Base-by-base conservation (phyloP, 2,797 vertebrate genomes). In the Muraenolepis orangiensis region DNA sequence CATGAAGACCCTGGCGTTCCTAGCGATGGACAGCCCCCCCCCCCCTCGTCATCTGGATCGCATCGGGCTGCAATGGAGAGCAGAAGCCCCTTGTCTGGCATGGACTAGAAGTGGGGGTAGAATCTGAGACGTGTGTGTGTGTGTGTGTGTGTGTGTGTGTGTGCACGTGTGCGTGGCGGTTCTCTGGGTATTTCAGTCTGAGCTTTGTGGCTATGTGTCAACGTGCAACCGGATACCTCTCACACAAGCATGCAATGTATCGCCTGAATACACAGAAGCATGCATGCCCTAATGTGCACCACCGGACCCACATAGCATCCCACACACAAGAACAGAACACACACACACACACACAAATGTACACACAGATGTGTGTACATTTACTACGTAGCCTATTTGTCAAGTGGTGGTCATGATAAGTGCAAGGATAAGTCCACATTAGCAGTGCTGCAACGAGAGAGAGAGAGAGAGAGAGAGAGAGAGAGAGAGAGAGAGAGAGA, bases 31-130 rank as follows among this genome's bases (percentile, higher is more conserved):
- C 88, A n/a, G n/a, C 85, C 82, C 82, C 77, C 81, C 36, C 40
- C 57, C 16, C 57, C n/a, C n/a, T 4, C 72, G 66, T 89, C 93
- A 93, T 93, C 91, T 93, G 91, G 91, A 90, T 92, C 86, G 75
- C 84, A 91, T 93, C 86, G 85, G 75, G 66, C 84, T 85, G 73
- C 82, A 90, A 81, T 80, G 72, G 79, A 80, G 77, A 83, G 85
- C 75, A 82, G 88, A 81, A 78, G 61, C 71, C 73, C 66, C 84
- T 74, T 73, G 74, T 80, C 80, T 78, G 81, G 85, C 76, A 81
- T 42, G 36, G 66, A 76, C 26, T 40, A 18, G 76, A 75, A 72
- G 71, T 82, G 26, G 36, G 38, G 76, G 71, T 76, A 82, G 78
- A 80, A 72, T 80, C 73, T 70, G 72, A 76, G 69, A 69, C 57